Base-by-base conservation (phyloP, 53 echinoderm and acorn worm genomes). In the Echinometra lucunter region DNA sequence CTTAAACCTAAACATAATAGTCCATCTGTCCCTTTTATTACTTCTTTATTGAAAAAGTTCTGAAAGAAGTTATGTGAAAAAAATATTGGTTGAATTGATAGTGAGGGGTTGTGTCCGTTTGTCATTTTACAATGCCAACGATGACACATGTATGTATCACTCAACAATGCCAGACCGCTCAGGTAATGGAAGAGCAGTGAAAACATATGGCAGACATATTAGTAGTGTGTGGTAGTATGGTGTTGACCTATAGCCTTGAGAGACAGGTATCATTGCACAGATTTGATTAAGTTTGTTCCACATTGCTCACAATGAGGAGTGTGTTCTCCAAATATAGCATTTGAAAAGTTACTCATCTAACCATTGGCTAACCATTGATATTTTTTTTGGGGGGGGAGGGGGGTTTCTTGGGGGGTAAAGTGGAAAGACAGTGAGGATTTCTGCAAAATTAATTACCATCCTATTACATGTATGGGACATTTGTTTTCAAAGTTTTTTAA, bases 201-300 rank as follows among this genome's bases (percentile, higher is more conserved):
- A 37, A 19, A 42, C 38, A 78, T 19, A 38, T 78, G 78, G 78
- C 78, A 21, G 78, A 17, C 38, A 78, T 78, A 21, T 4, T 78
- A 0, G 3, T 40, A 42, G 38, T 5, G 11, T 4, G 40, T 42
- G 42, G 21, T 72, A 28, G 35, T 38, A 78, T 40, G 42, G 78
- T 38, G 78, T n/a, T 78, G 78, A 78, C 78, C 78, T 78, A 78
- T 78, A 78, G 78, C 78, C 78, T 42, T 38, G 42, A 78, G 78
- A 42, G 42, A 42, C 40, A 42, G 78, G 78, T 78, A 78, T 78
- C 78, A 78, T 11, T 19, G 42, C 19, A 42, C 42, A 12, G 78
- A 78, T 21, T 78, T 78, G 42, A 78, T 78, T 78, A 42, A 18
- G 78, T 78, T 78, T 78, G 78, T 12, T 78, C 38, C 0, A 6